These are phyloP conservation scores for Cheirogaleus medius DNA, from an alignment of 2,113 vertebrate species.

Conservation along the genomic window DNA sequence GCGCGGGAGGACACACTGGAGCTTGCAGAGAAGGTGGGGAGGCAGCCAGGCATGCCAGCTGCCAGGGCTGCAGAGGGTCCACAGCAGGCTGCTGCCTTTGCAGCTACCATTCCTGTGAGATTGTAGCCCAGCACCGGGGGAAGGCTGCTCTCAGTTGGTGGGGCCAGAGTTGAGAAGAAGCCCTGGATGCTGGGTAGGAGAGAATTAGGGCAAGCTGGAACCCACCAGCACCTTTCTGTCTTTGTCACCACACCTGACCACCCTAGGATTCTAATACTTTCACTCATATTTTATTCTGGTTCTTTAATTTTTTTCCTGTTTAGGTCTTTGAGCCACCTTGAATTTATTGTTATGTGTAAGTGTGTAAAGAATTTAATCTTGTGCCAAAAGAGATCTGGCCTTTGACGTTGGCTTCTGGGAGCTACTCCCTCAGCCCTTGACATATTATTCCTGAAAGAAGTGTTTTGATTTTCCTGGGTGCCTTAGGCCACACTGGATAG, in stretches of 20 bases:
- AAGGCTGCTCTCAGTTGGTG: neutral
- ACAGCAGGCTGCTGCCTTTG: neutral
- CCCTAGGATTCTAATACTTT: neutral
- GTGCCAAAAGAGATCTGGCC: neutral
- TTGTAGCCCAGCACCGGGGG: accelerated
- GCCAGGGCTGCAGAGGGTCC: neutral
- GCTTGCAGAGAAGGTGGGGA: neutral
- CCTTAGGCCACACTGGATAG: neutral
- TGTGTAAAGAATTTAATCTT: neutral
- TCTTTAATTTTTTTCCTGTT: constrained; percentile 6
- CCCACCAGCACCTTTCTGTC: neutral
- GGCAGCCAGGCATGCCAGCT: neutral
- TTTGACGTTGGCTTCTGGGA: neutral
- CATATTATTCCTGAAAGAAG: neutral
- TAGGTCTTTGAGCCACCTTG: neutral
- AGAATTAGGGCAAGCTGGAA: neutral
- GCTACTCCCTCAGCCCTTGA: neutral
- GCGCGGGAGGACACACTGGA: neutral
- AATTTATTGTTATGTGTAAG: neutral
- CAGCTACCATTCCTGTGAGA: neutral
- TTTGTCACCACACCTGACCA: neutral
- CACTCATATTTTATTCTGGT: neutral
- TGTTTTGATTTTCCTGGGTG: neutral
- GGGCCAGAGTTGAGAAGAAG: neutral
- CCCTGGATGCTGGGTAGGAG: neutral